These are phyloP conservation scores for Kuschelorhynchus macadamiae DNA, from an alignment of 2,888 invertebrate genomes.

Conservation along the genomic window DNA sequence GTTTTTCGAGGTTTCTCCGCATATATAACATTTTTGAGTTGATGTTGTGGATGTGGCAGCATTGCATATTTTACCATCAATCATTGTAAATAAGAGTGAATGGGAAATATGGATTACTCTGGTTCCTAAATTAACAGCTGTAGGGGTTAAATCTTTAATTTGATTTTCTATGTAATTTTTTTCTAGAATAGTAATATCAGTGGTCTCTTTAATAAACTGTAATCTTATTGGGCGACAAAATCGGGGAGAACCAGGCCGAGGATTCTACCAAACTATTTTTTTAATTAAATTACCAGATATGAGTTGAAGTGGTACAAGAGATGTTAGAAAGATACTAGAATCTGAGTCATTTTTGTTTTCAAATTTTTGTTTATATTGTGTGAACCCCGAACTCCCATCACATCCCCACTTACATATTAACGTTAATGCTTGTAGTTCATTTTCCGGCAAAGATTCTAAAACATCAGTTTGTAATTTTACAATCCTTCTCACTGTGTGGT, in stretches of 20 bases:
- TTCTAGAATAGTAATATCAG: conserved; percentile 55
- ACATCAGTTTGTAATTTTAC: conserved; percentile 11
- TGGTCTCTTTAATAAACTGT: conserved; percentile 55
- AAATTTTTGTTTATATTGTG: conserved; percentile 13
- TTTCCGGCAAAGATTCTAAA: neutral
- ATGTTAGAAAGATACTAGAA: conserved; percentile 48
- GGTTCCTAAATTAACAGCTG: neutral
- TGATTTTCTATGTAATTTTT: conserved; percentile 47
- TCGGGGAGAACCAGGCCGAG: conserved; percentile 55
- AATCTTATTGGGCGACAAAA: conserved; percentile 59
- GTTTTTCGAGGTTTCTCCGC: neutral
- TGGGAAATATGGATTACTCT: conserved; percentile 8
- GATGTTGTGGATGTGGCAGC: neutral
- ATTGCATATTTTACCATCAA: conserved; percentile 10
- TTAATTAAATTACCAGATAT: conserved; percentile 38
- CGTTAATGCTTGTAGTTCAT: conserved; percentile 5
- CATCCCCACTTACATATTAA: conserved; percentile 16
- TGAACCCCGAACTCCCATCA: conserved; percentile 11
- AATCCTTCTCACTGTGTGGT: conserved; percentile 14
- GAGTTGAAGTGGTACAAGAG: conserved; percentile 53
- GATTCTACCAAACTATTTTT: conserved; percentile 55
- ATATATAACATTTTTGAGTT: conserved; percentile 10
- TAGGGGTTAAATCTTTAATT: neutral
- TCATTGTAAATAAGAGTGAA: neutral
- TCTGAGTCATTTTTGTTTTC: conserved; percentile 54